Evolutionary conservation across 2,888 invertebrate species (phyloP), one percentile per base, ranked within the genome.

Genomic region (Lithodes maja): DNA sequence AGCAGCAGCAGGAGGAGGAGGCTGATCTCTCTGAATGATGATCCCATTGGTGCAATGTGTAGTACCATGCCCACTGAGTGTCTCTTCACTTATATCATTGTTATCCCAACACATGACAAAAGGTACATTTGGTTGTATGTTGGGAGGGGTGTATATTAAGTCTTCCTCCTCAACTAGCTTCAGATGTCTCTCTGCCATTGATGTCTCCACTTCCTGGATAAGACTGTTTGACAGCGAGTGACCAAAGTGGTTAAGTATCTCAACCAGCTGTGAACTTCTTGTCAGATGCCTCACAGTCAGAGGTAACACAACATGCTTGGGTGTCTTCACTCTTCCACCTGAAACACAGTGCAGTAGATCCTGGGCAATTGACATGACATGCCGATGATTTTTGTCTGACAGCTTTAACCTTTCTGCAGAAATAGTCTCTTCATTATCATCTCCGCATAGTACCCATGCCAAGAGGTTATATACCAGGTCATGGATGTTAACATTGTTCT

Each of bases 241-340:
- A 81, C 81, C 17, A 61, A 81, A 55, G 81, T 55, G 55, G 81
- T 81, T 81, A n/a, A 81, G 81, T 81, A 55, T 55, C 17, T 81
- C 53, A 54, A 81, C 81, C 81, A 81, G 54, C 81, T 81, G 81
- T 52, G 81, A 81, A 55, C 81, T 54, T 55, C 81, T 53, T 49
- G 15, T 81, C 61, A 81, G 55, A 17, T 81, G 81, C 17, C 49
- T 55, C 33, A 79, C 81, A n/a, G 81, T 81, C 55, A 81, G 9
- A n/a, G 81, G 61, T 81, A 81, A 53, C n/a, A 53, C 17, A 54
- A 81, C 55, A 15, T 55, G 81, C 50, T 55, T 81, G 3, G 55
- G 55, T n/a, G 49, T 81, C 81, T 81, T 81, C 55, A 81, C 61
- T 49, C 79, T 79, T 17, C 79, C 81, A 54, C 50, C 50, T 7